Percentiles rank a stretch among this genome's conserved stretches.
phyloP scores from a whole-genome alignment of 2,888 invertebrate species.

The Linnaemya vulpina region DNA sequence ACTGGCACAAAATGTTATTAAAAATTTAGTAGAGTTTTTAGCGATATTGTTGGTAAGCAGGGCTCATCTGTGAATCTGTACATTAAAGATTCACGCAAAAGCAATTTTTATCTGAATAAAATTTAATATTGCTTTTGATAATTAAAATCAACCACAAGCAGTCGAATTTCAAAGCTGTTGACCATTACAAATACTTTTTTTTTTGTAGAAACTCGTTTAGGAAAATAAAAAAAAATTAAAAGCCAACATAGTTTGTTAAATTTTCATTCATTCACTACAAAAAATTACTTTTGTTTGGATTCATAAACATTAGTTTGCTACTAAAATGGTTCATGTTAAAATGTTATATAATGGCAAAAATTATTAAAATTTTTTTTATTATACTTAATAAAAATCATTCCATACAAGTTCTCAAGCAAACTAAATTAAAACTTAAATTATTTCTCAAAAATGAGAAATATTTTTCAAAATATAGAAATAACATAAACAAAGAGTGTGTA shows the following conservation, averaged over 20 bases:
- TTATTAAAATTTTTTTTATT: not conserved
- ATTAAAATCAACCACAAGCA: not conserved
- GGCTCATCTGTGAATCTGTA: not conserved
- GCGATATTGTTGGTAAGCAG: too few species aligned
- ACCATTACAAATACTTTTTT: not conserved
- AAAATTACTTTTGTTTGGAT: slow-evolving; percentile 62
- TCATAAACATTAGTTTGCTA: slow-evolving; percentile 46
- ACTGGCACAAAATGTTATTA: too few species aligned
- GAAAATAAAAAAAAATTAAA: not conserved
- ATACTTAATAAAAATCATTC: not conserved
- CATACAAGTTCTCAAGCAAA: not conserved
- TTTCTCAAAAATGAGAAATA: not conserved
- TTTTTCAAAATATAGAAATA: not conserved
- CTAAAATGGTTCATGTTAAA: slow-evolving; percentile 43
- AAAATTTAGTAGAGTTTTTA: too few species aligned
- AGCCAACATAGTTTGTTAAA: slow-evolving; percentile 29
- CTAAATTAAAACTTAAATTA: not conserved
- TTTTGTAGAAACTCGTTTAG: not conserved
- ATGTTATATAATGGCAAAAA: slow-evolving; percentile 9
- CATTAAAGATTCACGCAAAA: not conserved
- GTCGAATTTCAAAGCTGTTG: not conserved
- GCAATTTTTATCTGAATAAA: not conserved
- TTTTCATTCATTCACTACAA: slow-evolving; percentile 19
- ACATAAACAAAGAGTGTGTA: not conserved
- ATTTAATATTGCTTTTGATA: not conserved